Conservation (phyloP, 2,888 invertebrate genomes). For the Coelinius sp. region DNA sequence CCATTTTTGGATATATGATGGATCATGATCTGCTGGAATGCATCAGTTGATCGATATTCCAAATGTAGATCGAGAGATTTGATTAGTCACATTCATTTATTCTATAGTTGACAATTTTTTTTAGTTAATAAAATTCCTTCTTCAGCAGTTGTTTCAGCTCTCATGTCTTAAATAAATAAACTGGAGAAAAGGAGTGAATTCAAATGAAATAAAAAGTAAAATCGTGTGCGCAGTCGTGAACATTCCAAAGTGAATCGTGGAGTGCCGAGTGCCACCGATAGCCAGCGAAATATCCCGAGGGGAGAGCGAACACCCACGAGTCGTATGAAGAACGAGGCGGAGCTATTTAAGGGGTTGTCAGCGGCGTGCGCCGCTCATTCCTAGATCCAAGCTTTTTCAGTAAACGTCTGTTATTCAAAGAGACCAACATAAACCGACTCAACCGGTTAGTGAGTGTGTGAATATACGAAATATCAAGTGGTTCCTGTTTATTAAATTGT, state of each 20-base stretch:
- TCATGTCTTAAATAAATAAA: background rate
- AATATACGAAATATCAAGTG: background rate
- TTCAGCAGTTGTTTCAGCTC: background rate
- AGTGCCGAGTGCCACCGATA: slow-evolving; percentile 35
- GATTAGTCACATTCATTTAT: background rate
- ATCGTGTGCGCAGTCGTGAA: background rate
- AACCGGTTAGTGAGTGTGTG: slow-evolving; percentile 29
- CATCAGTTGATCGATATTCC: background rate
- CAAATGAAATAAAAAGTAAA: slow-evolving; percentile 10
- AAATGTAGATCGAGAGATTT: background rate
- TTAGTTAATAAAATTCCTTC: background rate
- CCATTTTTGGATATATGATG: background rate
- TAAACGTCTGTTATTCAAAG: slow-evolving; percentile 15
- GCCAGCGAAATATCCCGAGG: slow-evolving; percentile 50
- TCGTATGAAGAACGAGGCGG: slow-evolving; percentile 45
- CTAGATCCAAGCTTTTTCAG: slow-evolving; percentile 50
- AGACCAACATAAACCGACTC: background rate
- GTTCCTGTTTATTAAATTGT: slow-evolving; percentile 20
- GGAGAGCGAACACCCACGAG: slow-evolving; percentile 49
- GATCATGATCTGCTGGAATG: background rate
- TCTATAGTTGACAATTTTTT: background rate
- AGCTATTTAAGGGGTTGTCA: slow-evolving; percentile 66
- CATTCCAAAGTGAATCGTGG: slow-evolving; percentile 4
- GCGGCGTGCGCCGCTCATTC: slow-evolving; percentile 63
- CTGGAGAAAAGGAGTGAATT: background rate